Base-by-base conservation (phyloP, 1,140 invertebrate genomes). In the Euura lappo region DNA sequence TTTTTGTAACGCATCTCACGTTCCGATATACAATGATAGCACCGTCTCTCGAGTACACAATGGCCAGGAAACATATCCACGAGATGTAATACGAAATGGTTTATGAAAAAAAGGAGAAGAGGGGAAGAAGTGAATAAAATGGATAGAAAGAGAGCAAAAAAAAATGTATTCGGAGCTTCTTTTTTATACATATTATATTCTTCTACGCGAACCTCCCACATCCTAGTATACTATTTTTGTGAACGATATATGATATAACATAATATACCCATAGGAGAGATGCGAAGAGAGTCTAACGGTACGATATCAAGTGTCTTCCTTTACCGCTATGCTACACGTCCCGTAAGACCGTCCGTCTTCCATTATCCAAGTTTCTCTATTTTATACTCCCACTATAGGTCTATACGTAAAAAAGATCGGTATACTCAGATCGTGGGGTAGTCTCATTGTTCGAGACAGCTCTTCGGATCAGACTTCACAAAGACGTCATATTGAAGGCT, bases 211-310 rank as follows among this genome's bases (percentile, higher is more conserved):
- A 60, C 51, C 51, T 60, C 51, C 51, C 51, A 60, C 51, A 60
- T 60, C 51, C 51, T n/a, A n/a, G 51, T 60, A 60, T 60, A 60
- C 8, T 28, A 60, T 60, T 60, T 60, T 60, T 60, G 51, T 60
- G 51, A 8, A 11, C 51, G 51, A 28, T 28, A 28, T 28, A 28
- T 28, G 28, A 28, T 28, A 28, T 28, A 28, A 28, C 1, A 28
- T 28, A 28, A 28, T 28, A 28, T 28, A 28, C 28, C 28, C 28
- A 28, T 28, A 28, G 4, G 28, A 11, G 28, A 72, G 78, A 79
- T 74, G 77, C 74, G 76, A 79, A 80, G 80, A 71, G 69, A 75
- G 76, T 77, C 78, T 83, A 83, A 83, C 82, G 82, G 82, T 79
- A 79, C 71, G 72, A 72, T 82, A 80, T 83, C 78, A 76, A 80